Evolutionary conservation across 2,888 invertebrate genomes (phyloP).

Genomic region (Steinernema hermaphroditum): DNA sequence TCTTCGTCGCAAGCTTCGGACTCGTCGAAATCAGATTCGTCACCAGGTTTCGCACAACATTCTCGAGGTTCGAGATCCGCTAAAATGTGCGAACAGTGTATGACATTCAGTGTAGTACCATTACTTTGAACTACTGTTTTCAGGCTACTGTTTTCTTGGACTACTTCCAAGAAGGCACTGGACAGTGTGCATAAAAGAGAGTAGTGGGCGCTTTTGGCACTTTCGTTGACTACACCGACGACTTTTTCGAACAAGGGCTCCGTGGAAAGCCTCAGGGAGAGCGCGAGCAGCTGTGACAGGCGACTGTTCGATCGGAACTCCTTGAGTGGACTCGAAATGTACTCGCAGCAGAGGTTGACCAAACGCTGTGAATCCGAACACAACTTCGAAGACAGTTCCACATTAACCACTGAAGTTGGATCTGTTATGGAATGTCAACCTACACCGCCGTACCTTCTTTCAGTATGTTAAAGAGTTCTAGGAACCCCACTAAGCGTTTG

Average conservation of each 20-base stretch:
- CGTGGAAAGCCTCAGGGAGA: background rate
- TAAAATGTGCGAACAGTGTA: too few species aligned
- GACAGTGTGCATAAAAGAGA: background rate
- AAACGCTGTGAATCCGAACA: slow-evolving; percentile 11
- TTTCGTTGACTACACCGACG: background rate
- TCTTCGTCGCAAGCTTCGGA: background rate
- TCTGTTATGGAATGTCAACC: too few species aligned
- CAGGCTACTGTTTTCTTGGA: background rate
- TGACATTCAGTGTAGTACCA: too few species aligned
- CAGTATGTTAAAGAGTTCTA: slow-evolving; percentile 33
- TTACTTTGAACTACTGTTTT: background rate
- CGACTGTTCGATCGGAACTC: slow-evolving; percentile 6
- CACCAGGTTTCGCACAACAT: too few species aligned
- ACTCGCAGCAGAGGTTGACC: slow-evolving; percentile 28
- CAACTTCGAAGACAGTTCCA: background rate
- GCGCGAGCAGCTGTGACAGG: background rate
- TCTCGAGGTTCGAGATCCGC: background rate
- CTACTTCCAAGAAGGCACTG: background rate
- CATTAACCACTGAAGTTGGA: slow-evolving; percentile 19
- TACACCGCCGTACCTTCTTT: background rate
- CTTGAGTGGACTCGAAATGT: slow-evolving; percentile 7
- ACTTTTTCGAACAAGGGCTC: background rate
- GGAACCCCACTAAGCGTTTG: slow-evolving; percentile 32
- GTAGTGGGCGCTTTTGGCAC: background rate
- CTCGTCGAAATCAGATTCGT: background rate